Evolutionary conservation across 2,113 vertebrate genomes (phyloP), one percentile per base, ranked within the genome.

Genomic region (Rhabdomys dilectus): DNA sequence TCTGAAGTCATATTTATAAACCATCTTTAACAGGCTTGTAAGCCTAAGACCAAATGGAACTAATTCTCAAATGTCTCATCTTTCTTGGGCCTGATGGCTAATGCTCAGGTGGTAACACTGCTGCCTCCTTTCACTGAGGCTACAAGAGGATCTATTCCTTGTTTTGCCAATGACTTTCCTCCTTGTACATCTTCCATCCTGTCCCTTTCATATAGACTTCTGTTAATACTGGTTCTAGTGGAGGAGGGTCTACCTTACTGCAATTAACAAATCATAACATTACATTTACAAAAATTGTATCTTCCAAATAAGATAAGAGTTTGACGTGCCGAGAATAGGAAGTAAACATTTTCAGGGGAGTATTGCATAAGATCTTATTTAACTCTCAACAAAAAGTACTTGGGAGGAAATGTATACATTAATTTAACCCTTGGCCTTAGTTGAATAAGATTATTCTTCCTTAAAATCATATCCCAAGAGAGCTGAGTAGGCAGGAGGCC

Each of bases 1-100:
- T 62, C 19, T 85, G 51, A 96, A 91, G 90, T 88, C 53, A 36
- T 21, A 77, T 26, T 93, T 76, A 58, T 89, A 96, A 92, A 62
- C 75, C 9, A 82, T 88, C 82, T 82, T 88, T n/a, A 94, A 73
- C 16, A 68, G 16, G 22, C 29, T 86, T 60, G 26, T 89, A 26
- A 87, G 77, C 82, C 3, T 88, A 95, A 94, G 9, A 10, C 21
- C 48, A 94, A 90, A 76, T 16, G 70, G 91, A 81, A 72, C 64
- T 36, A 16, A 68, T 68, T 68, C 51, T 91, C n/a, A 81, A 76
- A 89, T 75, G 45, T 53, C 24, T 87, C 60, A 36, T 75, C 58
- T 26, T 45, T 70, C 58, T 88, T 45, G 15, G 48, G 7, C 7
- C 82, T 24, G 56, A 51, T 22, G 7, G n/a, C 24, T n/a, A 45